phyloP scores from a whole-genome alignment of 1,140 invertebrate species.

The Ephestia elutella region DNA sequence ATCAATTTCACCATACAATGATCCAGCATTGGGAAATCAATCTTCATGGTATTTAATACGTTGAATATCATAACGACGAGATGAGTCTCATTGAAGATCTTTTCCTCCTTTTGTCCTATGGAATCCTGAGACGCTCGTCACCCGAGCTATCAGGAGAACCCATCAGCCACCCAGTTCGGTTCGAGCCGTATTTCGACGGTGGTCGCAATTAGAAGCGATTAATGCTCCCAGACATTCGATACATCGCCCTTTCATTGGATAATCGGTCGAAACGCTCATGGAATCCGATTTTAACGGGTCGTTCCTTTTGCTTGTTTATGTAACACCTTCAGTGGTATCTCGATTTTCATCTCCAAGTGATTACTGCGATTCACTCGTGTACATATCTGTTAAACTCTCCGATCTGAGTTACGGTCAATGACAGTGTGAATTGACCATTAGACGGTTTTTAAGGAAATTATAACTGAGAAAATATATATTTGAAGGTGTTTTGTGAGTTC shows the following conservation, averaged over 20 bases:
- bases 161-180: conserved; percentile 57
- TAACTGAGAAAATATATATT: not conserved
- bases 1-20: too few species aligned
- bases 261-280: conserved; percentile 58
- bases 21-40: too few species aligned
- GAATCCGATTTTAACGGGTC: conserved; percentile 59
- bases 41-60: too few species aligned
- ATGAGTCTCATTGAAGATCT: too few species aligned
- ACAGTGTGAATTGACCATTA: conserved; percentile 1
- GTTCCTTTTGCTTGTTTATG: conserved; percentile 59
- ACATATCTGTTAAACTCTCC: not conserved
- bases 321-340: conserved; percentile 40
- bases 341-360: conserved; percentile 44
- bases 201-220: conserved; percentile 69
- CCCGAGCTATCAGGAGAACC: conserved; percentile 32
- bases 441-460: not conserved
- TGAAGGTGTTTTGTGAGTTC: too few species aligned
- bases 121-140: conserved; percentile 12
- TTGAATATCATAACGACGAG: too few species aligned
- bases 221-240: conserved; percentile 61
- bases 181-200: conserved; percentile 47
- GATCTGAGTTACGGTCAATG: not conserved
- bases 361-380: conserved; percentile 13
- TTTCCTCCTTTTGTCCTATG: conserved; percentile 2
- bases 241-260: conserved; percentile 56